Evolutionary conservation across 2,888 invertebrate genomes (phyloP), one percentile per base, ranked within the genome.

Genomic region (Oegoconia quadripuncta): DNA sequence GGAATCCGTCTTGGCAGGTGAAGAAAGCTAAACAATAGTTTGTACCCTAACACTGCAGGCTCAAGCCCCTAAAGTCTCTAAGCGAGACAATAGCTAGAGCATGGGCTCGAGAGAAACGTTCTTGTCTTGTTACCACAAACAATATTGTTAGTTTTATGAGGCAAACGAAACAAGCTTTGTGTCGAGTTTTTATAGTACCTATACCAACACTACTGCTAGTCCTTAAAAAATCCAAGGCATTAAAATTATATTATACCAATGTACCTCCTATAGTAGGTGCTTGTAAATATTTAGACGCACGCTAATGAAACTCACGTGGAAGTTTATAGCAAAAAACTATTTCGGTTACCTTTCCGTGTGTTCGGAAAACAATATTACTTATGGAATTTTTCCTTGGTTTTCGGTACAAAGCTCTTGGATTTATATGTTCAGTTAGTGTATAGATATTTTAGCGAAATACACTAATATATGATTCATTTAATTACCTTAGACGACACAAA

Each of bases 61-160:
- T 77, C 68, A 64, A 78, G 74, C 80, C 78, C 68, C 78, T 76
- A 75, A 82, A 80, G 77, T 77, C 73, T 75, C 73, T 64, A 70
- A 73, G 67, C 76, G 73, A 83, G 79, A 83, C 84, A 86, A 86
- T 81, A 66, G 74, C 57, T 54, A 68, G 78, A 78, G 81, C 79
- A 74, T 79, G 79, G 79, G 77, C 79, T 75, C 73, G 59, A 60
- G 74, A 76, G 79, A 76, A 83, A 74, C 73, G 70, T 65, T 77
- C 75, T 72, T 66, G 72, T 78, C 83, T 84, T 81, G 83, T 86
- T 84, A 84, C 81, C 74, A 64, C 75, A 58, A 72, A 74, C 81
- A 78, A 80, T 80, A 80, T 86, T 83, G 82, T 86, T 84, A 84
- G 81, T 81, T 83, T 84, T 84, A 79, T 81, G 78, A 79, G 72